Percentiles rank a stretch among this genome's conserved stretches.
Evolutionary conservation across 2,113 vertebrate genomes (phyloP).

Genomic region (Dromaius novaehollandiae): DNA sequence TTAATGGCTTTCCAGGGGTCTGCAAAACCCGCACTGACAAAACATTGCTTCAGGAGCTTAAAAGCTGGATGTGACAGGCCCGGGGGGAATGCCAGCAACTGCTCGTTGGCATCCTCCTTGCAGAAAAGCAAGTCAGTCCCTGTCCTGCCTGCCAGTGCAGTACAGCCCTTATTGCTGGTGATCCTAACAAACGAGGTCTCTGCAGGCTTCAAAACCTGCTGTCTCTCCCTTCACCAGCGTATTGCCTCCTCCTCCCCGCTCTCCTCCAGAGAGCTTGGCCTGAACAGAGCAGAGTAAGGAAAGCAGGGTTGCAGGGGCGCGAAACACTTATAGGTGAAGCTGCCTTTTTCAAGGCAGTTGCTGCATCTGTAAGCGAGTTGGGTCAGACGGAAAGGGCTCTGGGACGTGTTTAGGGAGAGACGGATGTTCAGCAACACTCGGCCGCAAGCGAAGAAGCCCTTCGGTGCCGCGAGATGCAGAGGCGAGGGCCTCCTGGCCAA

Average conservation of each 20-base stretch:
- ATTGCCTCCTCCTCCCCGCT: background rate
- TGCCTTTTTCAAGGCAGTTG: too few species aligned
- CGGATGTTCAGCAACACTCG: too few species aligned
- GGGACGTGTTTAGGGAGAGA: too few species aligned
- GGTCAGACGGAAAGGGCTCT: too few species aligned
- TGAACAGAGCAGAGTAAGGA: background rate
- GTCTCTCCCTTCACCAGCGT: background rate
- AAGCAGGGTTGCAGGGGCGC: background rate
- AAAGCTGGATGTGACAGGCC: background rate
- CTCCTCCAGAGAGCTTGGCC: background rate
- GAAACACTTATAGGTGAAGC: accelerated
- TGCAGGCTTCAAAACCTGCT: background rate
- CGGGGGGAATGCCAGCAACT: background rate
- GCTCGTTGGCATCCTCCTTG: background rate
- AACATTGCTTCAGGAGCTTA: background rate
- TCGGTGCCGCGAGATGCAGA: too few species aligned
- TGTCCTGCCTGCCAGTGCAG: background rate
- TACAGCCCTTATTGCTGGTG: background rate
- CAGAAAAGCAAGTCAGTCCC: background rate
- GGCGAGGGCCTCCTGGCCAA: too few species aligned
- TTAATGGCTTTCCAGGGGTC: background rate
- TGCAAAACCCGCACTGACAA: background rate
- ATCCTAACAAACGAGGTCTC: background rate
- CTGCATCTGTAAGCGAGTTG: too few species aligned
- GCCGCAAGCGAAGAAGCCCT: too few species aligned